Conservation (phyloP, 2,888 invertebrate species). For the Junonia oenone region DNA sequence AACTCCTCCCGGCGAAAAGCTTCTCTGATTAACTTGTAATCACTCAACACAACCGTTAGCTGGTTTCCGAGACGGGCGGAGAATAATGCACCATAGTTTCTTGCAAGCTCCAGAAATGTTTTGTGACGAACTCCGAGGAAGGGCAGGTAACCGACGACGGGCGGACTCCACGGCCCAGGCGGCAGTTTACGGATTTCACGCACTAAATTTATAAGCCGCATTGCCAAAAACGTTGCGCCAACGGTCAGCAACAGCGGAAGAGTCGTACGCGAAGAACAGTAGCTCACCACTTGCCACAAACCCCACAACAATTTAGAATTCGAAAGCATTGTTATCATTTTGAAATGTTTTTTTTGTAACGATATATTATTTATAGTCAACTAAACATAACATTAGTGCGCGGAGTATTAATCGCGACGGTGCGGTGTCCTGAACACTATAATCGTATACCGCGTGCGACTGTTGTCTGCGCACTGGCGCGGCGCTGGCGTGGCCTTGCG, state of each 20-base stretch:
- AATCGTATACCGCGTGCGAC: slow-evolving; percentile 67
- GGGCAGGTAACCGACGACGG: slow-evolving; percentile 90
- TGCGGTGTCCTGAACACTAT: slow-evolving; percentile 51
- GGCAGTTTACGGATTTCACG: slow-evolving; percentile 80
- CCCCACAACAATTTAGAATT: slow-evolving; percentile 78
- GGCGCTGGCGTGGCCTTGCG: slow-evolving; percentile 75
- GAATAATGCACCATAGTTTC: slow-evolving; percentile 89
- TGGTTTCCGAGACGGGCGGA: slow-evolving; percentile 90
- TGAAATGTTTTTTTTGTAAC: slow-evolving; percentile 39
- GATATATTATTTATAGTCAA: slow-evolving; percentile 40
- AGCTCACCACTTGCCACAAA: slow-evolving; percentile 66
- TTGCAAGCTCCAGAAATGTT: slow-evolving; percentile 86
- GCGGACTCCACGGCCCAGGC: slow-evolving; percentile 93
- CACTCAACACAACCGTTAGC: slow-evolving; percentile 90
- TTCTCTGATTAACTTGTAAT: slow-evolving; percentile 91
- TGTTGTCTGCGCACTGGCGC: slow-evolving; percentile 73
- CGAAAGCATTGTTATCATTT: slow-evolving; percentile 57
- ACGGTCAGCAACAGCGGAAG: slow-evolving; percentile 67
- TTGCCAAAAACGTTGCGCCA: slow-evolving; percentile 69
- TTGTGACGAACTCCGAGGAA: slow-evolving; percentile 90
- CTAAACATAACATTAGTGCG: slow-evolving; percentile 58
- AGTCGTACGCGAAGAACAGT: slow-evolving; percentile 61
- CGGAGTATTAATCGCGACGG: slow-evolving; percentile 55
- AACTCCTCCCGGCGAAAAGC: slow-evolving; percentile 92
- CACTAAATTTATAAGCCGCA: slow-evolving; percentile 67